phyloP scores from a whole-genome alignment of 2,113 vertebrate genomes.

The Zapus hudsonius region DNA sequence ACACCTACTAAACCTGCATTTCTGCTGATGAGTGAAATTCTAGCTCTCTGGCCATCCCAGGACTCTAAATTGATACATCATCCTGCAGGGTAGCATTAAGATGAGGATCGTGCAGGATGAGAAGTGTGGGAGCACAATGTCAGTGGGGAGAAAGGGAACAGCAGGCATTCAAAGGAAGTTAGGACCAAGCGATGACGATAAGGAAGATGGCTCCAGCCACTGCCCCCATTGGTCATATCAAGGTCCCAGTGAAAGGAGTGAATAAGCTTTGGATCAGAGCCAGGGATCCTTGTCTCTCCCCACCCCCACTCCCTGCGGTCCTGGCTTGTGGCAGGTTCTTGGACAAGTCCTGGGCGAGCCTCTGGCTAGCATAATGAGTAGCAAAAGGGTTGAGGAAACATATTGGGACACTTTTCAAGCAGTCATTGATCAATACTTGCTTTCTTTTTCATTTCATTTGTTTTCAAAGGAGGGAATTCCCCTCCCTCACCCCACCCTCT shows the following conservation, averaged over 20 bases:
- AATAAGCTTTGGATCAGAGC: conserved; percentile 42
- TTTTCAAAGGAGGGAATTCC: not conserved
- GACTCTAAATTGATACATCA: conserved; percentile 78
- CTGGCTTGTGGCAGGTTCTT: not conserved
- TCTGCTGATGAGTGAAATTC: conserved; percentile 77
- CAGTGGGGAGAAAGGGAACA: conserved; percentile 61
- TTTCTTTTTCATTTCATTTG: not conserved
- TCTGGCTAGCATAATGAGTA: not conserved
- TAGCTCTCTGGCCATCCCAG: conserved; percentile 63
- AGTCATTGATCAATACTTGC: not conserved
- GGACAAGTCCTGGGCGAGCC: not conserved
- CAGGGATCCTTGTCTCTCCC: not conserved
- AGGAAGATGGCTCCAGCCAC: conserved; percentile 51
- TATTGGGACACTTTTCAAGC: not conserved
- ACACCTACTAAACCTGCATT: conserved; percentile 76
- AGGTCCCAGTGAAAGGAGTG: not conserved
- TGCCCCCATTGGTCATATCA: conserved; percentile 34
- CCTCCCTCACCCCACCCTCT: not conserved
- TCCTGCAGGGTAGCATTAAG: conserved; percentile 60
- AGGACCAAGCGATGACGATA: conserved; percentile 74
- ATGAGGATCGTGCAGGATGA: conserved; percentile 65
- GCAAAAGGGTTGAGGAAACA: not conserved
- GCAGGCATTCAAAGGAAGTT: conserved; percentile 75
- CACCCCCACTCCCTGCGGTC: not conserved
- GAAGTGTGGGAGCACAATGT: conserved; percentile 64